Percentiles rank a stretch among this genome's conserved stretches.
These are phyloP conservation scores for Pedetes capensis DNA, from an alignment of 2,113 vertebrate species.

Conservation along the genomic window DNA sequence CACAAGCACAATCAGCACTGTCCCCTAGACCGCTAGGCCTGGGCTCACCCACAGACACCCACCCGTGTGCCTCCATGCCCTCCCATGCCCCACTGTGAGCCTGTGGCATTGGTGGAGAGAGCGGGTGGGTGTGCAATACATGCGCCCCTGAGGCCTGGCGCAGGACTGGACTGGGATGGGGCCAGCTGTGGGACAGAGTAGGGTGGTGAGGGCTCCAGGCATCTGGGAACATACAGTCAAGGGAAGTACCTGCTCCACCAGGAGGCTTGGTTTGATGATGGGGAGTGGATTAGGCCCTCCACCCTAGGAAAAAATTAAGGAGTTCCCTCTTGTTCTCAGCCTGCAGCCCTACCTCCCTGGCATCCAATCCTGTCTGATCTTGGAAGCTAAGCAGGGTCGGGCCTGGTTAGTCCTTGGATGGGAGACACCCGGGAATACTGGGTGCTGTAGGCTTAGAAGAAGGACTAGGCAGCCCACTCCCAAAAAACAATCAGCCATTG, in stretches of 20 bases:
- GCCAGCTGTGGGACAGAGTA: neutral
- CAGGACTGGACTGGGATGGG: too few species aligned
- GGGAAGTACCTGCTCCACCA: neutral
- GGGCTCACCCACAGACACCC: neutral
- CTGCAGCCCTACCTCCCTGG: too few species aligned
- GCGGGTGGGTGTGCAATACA: too few species aligned
- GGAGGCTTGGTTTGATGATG: constrained; percentile 6
- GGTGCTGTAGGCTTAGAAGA: too few species aligned
- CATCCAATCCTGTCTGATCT: too few species aligned
- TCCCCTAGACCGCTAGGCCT: neutral
- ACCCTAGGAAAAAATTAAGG: constrained; percentile 76
- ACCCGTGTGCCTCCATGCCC: neutral
- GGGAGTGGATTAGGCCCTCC: constrained; percentile 73
- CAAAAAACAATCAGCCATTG: too few species aligned
- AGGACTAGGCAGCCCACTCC: too few species aligned
- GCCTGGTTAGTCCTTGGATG: too few species aligned
- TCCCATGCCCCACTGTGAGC: fast-evolving
- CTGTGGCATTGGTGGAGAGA: too few species aligned
- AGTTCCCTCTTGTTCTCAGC: constrained; percentile 78
- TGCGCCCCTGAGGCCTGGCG: too few species aligned
- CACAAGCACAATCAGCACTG: neutral
- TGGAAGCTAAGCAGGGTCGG: too few species aligned
- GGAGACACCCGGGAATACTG: too few species aligned
- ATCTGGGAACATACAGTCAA: neutral
- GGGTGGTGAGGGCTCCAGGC: neutral